Evolutionary conservation across 2,113 vertebrate genomes (phyloP).

Genomic region (Ceuthmochares aereus): DNA sequence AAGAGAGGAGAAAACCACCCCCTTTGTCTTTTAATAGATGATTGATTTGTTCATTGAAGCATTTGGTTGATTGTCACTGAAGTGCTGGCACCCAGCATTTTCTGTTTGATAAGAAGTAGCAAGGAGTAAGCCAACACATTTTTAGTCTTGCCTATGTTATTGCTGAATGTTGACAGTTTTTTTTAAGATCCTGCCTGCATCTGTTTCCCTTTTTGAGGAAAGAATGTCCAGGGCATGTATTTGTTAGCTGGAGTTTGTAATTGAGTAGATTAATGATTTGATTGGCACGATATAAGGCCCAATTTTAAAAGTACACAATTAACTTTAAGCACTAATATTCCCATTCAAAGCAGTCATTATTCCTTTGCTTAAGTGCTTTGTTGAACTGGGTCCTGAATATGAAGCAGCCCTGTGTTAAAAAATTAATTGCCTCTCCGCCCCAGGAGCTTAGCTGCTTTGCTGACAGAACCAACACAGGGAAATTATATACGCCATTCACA

Average conservation of each 20-base stretch:
- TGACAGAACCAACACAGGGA: background rate
- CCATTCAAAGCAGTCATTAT: slow-evolving; percentile 1
- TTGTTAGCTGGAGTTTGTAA: background rate
- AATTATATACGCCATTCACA: fast-evolving
- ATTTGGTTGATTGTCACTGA: background rate
- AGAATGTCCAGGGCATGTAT: background rate
- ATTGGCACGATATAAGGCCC: background rate
- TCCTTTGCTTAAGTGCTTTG: slow-evolving; percentile 24
- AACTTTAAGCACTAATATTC: background rate
- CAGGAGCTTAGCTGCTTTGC: background rate
- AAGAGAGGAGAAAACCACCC: background rate
- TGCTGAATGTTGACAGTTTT: background rate
- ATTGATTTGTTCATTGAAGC: background rate
- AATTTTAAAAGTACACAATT: background rate
- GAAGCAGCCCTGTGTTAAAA: background rate
- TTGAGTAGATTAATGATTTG: background rate
- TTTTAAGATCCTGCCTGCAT: background rate
- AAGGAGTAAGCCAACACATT: background rate
- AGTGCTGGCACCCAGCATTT: background rate
- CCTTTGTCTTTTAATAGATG: background rate
- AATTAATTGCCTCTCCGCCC: background rate
- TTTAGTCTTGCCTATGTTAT: background rate
- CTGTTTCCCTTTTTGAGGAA: background rate
- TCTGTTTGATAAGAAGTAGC: background rate
- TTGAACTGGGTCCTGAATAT: slow-evolving; percentile 3